A percentile compares a stretch with the other conserved stretches of the same genome.
Conservation (phyloP, 1,140 invertebrate genomes). For the Cydia strobilella region DNA sequence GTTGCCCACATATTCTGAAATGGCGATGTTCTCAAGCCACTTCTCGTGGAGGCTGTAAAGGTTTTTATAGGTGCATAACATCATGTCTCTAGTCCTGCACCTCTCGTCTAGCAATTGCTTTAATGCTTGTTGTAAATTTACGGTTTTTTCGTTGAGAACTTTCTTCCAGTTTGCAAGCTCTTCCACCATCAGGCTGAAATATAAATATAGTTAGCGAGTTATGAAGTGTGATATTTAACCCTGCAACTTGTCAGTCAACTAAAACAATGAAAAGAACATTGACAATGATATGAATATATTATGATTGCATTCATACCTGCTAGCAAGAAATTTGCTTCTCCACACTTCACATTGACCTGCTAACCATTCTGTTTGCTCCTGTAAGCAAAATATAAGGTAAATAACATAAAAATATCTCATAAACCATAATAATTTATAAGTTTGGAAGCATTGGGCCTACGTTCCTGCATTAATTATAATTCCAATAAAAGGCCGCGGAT, state of each 20-base stretch:
- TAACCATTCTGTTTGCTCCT: slow-evolving; percentile 94
- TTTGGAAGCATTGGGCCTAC: background rate
- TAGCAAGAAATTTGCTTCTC: slow-evolving; percentile 96
- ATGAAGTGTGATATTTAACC: too few relatives aligned
- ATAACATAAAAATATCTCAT: too few relatives aligned
- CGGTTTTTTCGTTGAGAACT: slow-evolving; percentile 86
- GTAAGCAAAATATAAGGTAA: slow-evolving; percentile 34
- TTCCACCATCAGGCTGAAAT: slow-evolving; percentile 91
- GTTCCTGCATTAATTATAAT: too few relatives aligned
- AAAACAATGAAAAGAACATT: too few relatives aligned
- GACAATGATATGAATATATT: too few relatives aligned
- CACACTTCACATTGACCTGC: slow-evolving; percentile 97
- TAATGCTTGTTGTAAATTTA: slow-evolving; percentile 87
- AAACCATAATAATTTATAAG: background rate
- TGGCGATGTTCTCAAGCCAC: slow-evolving; percentile 72
- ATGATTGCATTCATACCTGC: slow-evolving; percentile 76
- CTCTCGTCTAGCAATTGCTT: slow-evolving; percentile 88
- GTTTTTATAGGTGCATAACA: slow-evolving; percentile 86
- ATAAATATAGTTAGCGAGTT: slow-evolving; percentile 6
- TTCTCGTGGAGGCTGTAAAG: slow-evolving; percentile 78
- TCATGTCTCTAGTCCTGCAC: slow-evolving; percentile 85
- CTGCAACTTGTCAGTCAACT: too few relatives aligned
- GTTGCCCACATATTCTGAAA: slow-evolving; percentile 64
- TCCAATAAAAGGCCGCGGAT: too few relatives aligned
- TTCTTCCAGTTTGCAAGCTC: slow-evolving; percentile 93